These are phyloP conservation scores for Stomatorhinus ivindoensis DNA, from an alignment of 2,113 vertebrate species.

Conservation along the genomic window DNA sequence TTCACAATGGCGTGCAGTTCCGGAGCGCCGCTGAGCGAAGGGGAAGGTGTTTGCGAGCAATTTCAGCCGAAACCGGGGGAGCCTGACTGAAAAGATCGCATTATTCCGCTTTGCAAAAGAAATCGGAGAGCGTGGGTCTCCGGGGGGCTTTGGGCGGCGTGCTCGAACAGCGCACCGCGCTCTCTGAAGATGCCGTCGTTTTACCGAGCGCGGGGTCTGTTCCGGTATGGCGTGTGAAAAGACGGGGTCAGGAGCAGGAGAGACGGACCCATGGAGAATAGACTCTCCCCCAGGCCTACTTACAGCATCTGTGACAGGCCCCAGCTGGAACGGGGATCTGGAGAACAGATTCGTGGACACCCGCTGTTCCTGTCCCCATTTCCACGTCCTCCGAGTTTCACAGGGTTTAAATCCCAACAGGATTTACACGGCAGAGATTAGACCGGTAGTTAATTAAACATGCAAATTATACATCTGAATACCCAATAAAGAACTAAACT, in stretches of 20 bases:
- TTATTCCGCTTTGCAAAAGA: slow-evolving; percentile 42
- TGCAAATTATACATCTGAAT: slow-evolving; percentile 21
- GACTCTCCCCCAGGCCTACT: neutral
- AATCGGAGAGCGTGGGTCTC: slow-evolving; percentile 41
- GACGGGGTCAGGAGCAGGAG: neutral
- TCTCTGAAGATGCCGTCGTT: slow-evolving; percentile 31
- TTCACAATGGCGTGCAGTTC: slow-evolving; percentile 25
- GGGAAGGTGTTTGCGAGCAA: slow-evolving; percentile 25
- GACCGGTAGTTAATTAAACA: slow-evolving; percentile 16
- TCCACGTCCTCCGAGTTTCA: neutral
- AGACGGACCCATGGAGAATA: neutral
- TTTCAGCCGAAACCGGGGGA: slow-evolving; percentile 26
- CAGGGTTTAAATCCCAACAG: slow-evolving; percentile 10
- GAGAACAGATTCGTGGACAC: neutral
- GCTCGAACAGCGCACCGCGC: neutral
- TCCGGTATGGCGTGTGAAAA: neutral
- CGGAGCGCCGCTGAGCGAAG: slow-evolving; percentile 16
- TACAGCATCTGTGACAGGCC: neutral
- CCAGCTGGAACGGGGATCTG: neutral
- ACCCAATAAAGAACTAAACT: neutral
- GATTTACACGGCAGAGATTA: slow-evolving; percentile 16
- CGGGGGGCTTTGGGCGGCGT: slow-evolving; percentile 22
- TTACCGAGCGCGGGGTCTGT: slow-evolving; percentile 4
- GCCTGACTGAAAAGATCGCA: slow-evolving; percentile 36
- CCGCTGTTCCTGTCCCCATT: neutral